Evolutionary conservation across 2,888 invertebrate species (phyloP), one percentile per base, ranked within the genome.

Genomic region (Asteroscopus sphinx): DNA sequence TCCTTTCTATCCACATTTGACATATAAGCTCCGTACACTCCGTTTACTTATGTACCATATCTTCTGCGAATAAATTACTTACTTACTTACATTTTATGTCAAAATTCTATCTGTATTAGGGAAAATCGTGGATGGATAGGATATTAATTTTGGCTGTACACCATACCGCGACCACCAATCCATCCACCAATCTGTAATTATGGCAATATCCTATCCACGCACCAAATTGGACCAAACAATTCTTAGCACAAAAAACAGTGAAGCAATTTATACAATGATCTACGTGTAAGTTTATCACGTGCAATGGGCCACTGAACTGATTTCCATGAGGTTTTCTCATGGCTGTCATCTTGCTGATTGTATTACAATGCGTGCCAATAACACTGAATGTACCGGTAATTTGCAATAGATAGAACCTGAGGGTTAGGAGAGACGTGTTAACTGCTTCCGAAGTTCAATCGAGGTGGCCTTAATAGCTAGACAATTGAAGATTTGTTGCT

Each of bases 251-350:
- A 46, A 68, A 66, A 54, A 46, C 40, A 17, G 40, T 35, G 16
- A 39, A 39, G 35, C 42, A 51, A 56, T 56, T 45, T 46, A 30
- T 49, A 28, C 35, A 63, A 36, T 33, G 46, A 21, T 30, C 25
- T 45, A 16, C 39, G 53, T 26, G 37, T 42, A 17, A 28, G 28
- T 9, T 9, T 21, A 55, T 13, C 16, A 58, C 58, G 39, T 56
- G 36, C 40, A 49, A 51, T 64, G 36, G 35, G 54, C 68, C 44
- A 76, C 59, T 76, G 53, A 62, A 53, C 73, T 26, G 33, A 72
- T 73, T 73, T 73, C 73, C 68, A 76, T 68, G 76, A 26, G 40
- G 49, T 68, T 46, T 75, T 76, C 73, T 45, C 73, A 73, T 72
- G 57, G 39, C 57, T 59, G 64, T 62, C 55, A 56, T 40, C 44